Percentiles rank a stretch among this genome's conserved stretches.
Conservation (phyloP, 1,140 invertebrate species). For the Drosophila miranda region DNA sequence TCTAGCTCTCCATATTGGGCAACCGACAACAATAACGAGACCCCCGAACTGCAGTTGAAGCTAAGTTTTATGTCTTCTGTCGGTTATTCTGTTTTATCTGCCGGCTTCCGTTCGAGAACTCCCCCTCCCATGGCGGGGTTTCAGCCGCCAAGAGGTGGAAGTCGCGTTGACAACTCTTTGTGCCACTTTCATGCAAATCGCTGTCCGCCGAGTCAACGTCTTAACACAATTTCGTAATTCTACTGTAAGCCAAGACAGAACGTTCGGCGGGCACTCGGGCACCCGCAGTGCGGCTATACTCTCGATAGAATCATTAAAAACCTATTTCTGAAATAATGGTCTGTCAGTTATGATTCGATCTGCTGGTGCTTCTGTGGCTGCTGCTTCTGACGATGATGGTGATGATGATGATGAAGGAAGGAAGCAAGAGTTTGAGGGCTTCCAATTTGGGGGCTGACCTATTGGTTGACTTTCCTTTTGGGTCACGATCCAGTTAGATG, state of each 20-base stretch:
- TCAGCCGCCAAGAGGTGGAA: constrained; percentile 1
- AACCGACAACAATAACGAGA: constrained; percentile 40
- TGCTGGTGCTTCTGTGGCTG: constrained; percentile 5
- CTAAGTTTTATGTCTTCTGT: constrained; percentile 46
- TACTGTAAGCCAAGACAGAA: constrained; percentile 19
- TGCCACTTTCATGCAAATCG: constrained; percentile 79
- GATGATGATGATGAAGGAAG: constrained; percentile 14
- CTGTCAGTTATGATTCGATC: constrained; percentile 3
- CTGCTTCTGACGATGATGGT: constrained; percentile 12
- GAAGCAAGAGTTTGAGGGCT: constrained; percentile 15
- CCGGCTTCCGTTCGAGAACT: constrained; percentile 57
- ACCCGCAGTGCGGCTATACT: background rate
- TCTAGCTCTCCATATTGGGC: constrained; percentile 64
- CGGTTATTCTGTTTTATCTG: constrained; percentile 55
- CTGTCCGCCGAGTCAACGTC: constrained; percentile 43
- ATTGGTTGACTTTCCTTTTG: constrained; percentile 23
- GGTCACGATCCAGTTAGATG: too few species aligned
- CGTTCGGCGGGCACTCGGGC: constrained; percentile 17
- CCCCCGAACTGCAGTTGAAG: constrained; percentile 34
- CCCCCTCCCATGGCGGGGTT: background rate
- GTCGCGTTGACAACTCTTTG: constrained; percentile 55
- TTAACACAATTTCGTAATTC: constrained; percentile 73
- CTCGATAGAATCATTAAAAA: constrained; percentile 48
- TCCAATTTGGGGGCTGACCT: constrained; percentile 9
- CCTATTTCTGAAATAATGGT: constrained; percentile 34